phyloP scores from a whole-genome alignment of 2,797 vertebrate species.

The Manis javanica region DNA sequence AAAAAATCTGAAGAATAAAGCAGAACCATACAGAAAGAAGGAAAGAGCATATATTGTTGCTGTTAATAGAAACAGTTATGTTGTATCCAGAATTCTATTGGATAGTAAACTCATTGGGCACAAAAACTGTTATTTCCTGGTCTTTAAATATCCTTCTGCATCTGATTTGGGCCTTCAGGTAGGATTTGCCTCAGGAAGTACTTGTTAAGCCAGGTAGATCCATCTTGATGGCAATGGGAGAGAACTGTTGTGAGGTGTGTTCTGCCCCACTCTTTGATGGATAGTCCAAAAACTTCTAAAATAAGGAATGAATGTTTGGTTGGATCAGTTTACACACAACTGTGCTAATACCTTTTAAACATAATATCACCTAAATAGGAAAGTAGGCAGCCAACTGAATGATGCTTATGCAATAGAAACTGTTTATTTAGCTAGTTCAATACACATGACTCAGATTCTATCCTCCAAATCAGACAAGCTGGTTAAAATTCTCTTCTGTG shows the following conservation, averaged over 20 bases:
- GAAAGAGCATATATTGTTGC: not conserved
- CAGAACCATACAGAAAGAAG: not conserved
- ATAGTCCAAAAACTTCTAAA: not conserved
- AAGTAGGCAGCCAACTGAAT: not conserved
- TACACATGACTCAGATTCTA: not conserved
- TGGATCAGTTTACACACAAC: not conserved
- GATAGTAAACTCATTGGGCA: not conserved
- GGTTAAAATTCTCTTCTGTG: not conserved
- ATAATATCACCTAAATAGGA: not conserved
- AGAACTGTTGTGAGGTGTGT: not conserved
- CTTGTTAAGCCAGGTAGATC: not conserved
- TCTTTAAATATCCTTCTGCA: not conserved
- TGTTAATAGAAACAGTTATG: not conserved
- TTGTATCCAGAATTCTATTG: not conserved
- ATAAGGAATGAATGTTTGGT: not conserved
- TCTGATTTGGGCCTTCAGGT: not conserved
- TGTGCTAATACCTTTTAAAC: not conserved
- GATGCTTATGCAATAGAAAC: not conserved
- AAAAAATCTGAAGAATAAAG: not conserved
- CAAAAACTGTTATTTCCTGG: not conserved
- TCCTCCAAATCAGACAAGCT: not conserved
- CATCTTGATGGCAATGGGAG: not conserved
- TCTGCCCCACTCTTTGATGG: not conserved
- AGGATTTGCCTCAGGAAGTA: not conserved
- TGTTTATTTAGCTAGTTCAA: not conserved